Evolutionary conservation across 2,888 invertebrate species (phyloP), one percentile per base, ranked within the genome.

Genomic region (Lottia scabra): DNA sequence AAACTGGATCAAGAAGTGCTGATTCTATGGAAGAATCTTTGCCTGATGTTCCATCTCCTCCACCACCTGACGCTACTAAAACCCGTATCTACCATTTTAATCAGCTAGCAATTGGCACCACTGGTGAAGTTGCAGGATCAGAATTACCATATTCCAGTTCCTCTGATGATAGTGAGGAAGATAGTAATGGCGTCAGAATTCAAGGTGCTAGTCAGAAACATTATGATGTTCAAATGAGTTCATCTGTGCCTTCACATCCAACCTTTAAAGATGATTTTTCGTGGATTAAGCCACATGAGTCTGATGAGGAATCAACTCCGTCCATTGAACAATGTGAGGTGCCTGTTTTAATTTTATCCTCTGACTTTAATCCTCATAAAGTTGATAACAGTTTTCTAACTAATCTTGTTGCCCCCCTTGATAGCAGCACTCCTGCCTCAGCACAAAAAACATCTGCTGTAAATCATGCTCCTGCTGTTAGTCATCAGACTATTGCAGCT

Each of bases 1-100:
- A 85, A 71, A 79, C 77, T 15, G 83, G 80, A 67, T 85, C 85
- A 0, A 81, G 83, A 65, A 85, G 84, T 79, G 84, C 85, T 10
- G 85, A 86, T 75, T 85, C 86, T 8, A 82, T 84, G 68, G 87
- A 86, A 30, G 85, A 85, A 43, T 81, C 80, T 8, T 68, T 81
- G 0, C 80, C 83, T 15, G 84, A 85, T 66, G 67, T 79, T 8
- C 78, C 80, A 0, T 82, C 83, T 1, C 84, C 84, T 26, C 74
- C 78, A 8, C 75, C 72, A n/a, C 43, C 65, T 23, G 69, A 75
- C 19, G n/a, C 23, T 26, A 12, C 56, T 70, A 66, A 43, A 71
- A 74, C 30, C 48, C 68, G 64, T 65, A 70, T 62, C 16, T 67
- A 75, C 26, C 46, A 66, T n/a, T 43, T 67, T 30, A 62, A 69